Evolutionary conservation across 2,797 vertebrate genomes (phyloP).

Genomic region (Poliocrania exsul): DNA sequence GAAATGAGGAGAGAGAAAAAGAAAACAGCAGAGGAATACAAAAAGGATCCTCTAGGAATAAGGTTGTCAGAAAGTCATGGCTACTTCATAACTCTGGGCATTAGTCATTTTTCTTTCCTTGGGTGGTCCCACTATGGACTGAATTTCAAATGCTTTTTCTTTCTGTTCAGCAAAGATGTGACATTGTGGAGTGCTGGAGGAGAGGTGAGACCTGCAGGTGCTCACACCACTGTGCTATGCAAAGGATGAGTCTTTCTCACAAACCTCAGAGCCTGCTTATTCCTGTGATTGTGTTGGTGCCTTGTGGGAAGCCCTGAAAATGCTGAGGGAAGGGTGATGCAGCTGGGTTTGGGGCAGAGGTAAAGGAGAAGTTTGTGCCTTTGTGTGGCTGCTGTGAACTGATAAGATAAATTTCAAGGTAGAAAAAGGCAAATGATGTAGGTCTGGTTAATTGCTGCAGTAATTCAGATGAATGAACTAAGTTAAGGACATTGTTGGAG

Average conservation of each 20-base stretch:
- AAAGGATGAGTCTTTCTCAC: neutral
- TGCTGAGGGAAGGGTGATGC: neutral
- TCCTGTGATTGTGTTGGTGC: neutral
- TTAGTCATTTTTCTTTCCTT: constrained; percentile 58
- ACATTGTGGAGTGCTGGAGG: constrained; percentile 8
- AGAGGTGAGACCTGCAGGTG: neutral
- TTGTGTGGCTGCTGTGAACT: neutral
- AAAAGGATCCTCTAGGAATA: constrained; percentile 39
- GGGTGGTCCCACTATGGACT: constrained; percentile 32
- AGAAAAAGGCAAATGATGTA: neutral
- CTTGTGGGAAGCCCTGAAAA: neutral
- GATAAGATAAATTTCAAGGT: neutral
- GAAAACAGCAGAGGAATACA: constrained; percentile 50
- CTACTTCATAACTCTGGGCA: constrained; percentile 52
- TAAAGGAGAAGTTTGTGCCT: neutral
- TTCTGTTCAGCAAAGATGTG: neutral
- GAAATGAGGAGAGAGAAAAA: constrained; percentile 57
- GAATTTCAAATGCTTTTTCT: constrained; percentile 18
- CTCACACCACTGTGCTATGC: accelerated
- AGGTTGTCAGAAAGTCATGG: constrained; percentile 58
- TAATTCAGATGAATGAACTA: neutral
- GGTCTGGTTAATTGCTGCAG: neutral
- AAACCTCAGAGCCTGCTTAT: neutral
- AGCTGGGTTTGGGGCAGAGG: neutral
- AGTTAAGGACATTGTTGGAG: neutral